A percentile compares a stretch with the other conserved stretches of the same genome.
Evolutionary conservation across 2,888 invertebrate genomes (phyloP).

Genomic region (Lamellibrachia satsuma): DNA sequence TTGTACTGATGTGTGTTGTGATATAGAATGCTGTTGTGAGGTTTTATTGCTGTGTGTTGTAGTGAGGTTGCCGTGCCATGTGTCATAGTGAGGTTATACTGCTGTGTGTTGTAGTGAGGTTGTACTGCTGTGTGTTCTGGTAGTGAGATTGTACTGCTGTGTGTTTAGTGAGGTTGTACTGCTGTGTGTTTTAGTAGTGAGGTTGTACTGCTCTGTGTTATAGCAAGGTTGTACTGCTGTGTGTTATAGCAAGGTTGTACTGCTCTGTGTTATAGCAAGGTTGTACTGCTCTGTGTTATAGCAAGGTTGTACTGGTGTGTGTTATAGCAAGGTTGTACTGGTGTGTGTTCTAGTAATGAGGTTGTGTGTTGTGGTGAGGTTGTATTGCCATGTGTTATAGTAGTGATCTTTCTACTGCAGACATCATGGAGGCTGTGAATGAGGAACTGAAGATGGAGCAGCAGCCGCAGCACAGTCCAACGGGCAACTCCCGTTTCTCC

Average conservation of each 20-base stretch:
- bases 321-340: too few species aligned
- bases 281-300: background rate
- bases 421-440: slow-evolving; percentile 30
- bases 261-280: background rate
- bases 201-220: background rate
- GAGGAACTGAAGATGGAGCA: slow-evolving; percentile 52
- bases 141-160: too few species aligned
- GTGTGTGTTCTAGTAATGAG: background rate
- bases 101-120: too few species aligned
- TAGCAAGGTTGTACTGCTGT: background rate
- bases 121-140: too few species aligned
- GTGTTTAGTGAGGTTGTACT: background rate
- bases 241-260: background rate
- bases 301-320: too few species aligned
- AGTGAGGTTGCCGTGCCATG: background rate
- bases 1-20: too few species aligned
- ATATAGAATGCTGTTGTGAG: too few species aligned
- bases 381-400: background rate
- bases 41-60: background rate
- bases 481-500: slow-evolving; percentile 43
- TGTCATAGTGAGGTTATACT: background rate
- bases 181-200: background rate
- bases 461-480: slow-evolving; percentile 44
- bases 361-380: background rate
- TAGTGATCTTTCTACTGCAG: slow-evolving; percentile 19